Base-by-base conservation (phyloP, 2,113 vertebrate genomes). In the Fulica atra region DNA sequence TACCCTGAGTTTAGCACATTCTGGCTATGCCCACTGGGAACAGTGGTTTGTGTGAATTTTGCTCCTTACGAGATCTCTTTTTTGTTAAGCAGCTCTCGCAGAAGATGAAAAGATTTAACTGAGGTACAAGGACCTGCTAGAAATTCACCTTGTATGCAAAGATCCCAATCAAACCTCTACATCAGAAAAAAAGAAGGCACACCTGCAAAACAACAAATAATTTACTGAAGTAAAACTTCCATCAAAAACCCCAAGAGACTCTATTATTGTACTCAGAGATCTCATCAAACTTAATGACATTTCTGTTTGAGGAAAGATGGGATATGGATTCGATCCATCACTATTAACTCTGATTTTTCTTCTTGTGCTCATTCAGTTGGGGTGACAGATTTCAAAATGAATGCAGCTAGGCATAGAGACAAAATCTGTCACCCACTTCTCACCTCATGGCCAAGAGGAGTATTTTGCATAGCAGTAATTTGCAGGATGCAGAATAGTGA, bases 311-410 rank as follows among this genome's bases (percentile, higher is more conserved):
- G 83, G 76, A 93, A 86, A 81, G 53, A 83, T 28, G 40, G 65
- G 65, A 72, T 86, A 92, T 17, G 42, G 69, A 71, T 88, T 93
- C 79, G 69, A 86, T 86, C 38, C 48, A 77, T 85, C 50, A 68
- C 38, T 53, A 79, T 94, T 94, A 92, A 86, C 53, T 80, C 21
- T 74, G 25, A 50, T 78, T 93, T 92, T 79, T 81, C 70, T 82
- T 93, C 61, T 80, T 70, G 60, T 57, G 53, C 54, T 65, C 48
- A 57, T 91, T 81, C 82, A 69, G 38, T 51, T 71, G 93, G 94
- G 69, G 60, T 86, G 77, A 88, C 57, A 85, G 89, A 93, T 88
- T 93, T 89, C 51, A 92, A 92, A 94, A 86, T 31, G 23, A 95
- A 69, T 91, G 77, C 65, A 87, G 61, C 2, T 9, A 68, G 44